Percentiles rank a stretch among this genome's conserved stretches.
Evolutionary conservation across 2,797 vertebrate genomes (phyloP).

Genomic region (Sebastes ruberrimus): DNA sequence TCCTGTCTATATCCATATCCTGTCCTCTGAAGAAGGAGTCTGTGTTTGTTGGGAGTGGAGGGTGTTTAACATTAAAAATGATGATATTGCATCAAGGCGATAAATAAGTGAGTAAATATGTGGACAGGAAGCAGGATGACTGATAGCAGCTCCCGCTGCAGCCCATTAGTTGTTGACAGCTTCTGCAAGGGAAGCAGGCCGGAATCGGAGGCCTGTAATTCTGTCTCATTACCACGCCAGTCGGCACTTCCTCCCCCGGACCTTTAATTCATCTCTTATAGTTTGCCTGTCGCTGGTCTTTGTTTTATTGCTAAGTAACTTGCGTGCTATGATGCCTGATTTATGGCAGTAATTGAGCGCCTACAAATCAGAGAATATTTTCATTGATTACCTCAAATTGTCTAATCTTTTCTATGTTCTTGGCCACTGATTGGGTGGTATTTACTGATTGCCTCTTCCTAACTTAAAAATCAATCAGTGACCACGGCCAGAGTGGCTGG

Average conservation of each 20-base stretch:
- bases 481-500: constrained; percentile 89
- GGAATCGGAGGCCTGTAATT: constrained; percentile 86
- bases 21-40: constrained; percentile 30
- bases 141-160: constrained; percentile 77
- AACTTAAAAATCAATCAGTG: constrained; percentile 99
- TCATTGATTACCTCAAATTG: constrained; percentile 99
- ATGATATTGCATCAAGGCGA: constrained; percentile 83
- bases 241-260: constrained; percentile 84
- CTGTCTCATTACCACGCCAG: constrained; percentile 89
- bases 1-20: constrained; percentile 28
- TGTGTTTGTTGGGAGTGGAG: constrained; percentile 38
- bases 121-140: constrained; percentile 82
- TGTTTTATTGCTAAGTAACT: constrained; percentile 98
- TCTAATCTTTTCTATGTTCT: constrained; percentile 98
- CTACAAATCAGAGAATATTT: constrained; percentile 88
- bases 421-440: constrained; percentile 96
- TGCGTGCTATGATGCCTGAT: constrained; percentile 91
- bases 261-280: constrained; percentile 96
- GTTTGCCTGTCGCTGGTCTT: constrained; percentile 90
- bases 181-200: constrained; percentile 78
- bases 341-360: constrained; percentile 90
- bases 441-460: constrained; percentile 95
- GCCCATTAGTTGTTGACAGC: constrained; percentile 87
- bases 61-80: constrained; percentile 80
- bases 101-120: constrained; percentile 86